Evolutionary conservation across 2,797 vertebrate species (phyloP).

Genomic region (Psittacula echo): DNA sequence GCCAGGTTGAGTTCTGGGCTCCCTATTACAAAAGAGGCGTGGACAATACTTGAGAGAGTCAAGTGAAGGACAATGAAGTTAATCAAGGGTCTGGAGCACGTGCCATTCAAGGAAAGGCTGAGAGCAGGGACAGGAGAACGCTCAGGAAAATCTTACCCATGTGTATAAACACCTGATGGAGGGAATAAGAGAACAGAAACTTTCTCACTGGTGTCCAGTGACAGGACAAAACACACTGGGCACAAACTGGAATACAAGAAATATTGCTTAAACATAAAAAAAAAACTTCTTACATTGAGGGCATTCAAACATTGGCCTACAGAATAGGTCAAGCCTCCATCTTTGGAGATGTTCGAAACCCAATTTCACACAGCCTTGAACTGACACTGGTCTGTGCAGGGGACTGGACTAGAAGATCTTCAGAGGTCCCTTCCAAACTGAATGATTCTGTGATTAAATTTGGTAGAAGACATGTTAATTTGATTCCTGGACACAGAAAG

Average conservation of each 20-base stretch:
- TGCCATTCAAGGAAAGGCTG: background rate
- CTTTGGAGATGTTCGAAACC: background rate
- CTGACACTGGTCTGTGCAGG: background rate
- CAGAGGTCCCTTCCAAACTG: background rate
- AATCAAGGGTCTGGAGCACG: background rate
- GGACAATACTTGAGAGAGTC: background rate
- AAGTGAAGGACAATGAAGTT: background rate
- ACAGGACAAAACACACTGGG: background rate
- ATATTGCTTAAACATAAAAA: background rate
- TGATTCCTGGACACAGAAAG: background rate
- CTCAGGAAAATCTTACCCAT: background rate
- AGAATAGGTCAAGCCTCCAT: background rate
- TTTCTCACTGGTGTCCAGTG: background rate
- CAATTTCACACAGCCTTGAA: background rate
- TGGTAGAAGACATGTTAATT: background rate
- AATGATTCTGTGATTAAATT: background rate
- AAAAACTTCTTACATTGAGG: background rate
- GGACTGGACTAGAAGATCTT: background rate
- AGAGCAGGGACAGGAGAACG: background rate
- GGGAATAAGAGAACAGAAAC: background rate
- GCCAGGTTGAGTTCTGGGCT: background rate
- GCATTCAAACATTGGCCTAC: background rate
- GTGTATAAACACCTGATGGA: fast-evolving
- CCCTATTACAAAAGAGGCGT: background rate
- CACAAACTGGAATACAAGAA: background rate